Evolutionary conservation across 2,113 vertebrate species (phyloP).

Genomic region (Macquaria australasica): DNA sequence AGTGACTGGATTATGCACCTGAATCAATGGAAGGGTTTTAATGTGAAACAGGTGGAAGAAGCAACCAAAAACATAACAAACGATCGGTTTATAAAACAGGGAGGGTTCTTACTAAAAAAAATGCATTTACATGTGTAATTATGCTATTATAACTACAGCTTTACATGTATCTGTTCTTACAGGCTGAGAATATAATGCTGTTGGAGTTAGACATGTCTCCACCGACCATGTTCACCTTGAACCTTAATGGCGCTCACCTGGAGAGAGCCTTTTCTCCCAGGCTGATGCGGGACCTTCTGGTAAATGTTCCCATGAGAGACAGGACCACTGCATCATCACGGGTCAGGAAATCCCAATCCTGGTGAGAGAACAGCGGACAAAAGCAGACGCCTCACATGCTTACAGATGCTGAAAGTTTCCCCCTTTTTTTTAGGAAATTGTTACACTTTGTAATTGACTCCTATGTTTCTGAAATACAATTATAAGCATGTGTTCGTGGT

Average conservation of each 20-base stretch:
- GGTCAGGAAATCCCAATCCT: slow-evolving; percentile 92
- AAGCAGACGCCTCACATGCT: not conserved
- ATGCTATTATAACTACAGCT: not conserved
- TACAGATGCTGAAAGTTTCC: not conserved
- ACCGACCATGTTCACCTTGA: slow-evolving; percentile 84
- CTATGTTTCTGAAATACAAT: not conserved
- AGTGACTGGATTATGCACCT: not conserved
- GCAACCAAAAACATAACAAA: not conserved
- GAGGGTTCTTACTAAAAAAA: not conserved
- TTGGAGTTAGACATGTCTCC: slow-evolving; percentile 94
- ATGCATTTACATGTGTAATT: not conserved
- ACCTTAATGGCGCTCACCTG: slow-evolving; percentile 87
- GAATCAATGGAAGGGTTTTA: not conserved
- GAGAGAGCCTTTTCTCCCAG: slow-evolving; percentile 77
- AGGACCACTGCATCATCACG: slow-evolving; percentile 83
- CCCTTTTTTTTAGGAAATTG: not conserved
- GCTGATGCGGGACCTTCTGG: slow-evolving; percentile 54
- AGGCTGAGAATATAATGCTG: slow-evolving; percentile 98
- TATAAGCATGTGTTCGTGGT: not conserved
- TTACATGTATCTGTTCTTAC: slow-evolving; percentile 22
- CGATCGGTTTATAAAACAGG: not conserved
- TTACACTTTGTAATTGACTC: not conserved
- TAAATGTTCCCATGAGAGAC: slow-evolving; percentile 79
- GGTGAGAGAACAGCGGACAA: slow-evolving; percentile 83
- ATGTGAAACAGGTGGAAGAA: not conserved